Base-by-base conservation (phyloP, 2,888 invertebrate genomes). In the Amphimallon solstitiale region DNA sequence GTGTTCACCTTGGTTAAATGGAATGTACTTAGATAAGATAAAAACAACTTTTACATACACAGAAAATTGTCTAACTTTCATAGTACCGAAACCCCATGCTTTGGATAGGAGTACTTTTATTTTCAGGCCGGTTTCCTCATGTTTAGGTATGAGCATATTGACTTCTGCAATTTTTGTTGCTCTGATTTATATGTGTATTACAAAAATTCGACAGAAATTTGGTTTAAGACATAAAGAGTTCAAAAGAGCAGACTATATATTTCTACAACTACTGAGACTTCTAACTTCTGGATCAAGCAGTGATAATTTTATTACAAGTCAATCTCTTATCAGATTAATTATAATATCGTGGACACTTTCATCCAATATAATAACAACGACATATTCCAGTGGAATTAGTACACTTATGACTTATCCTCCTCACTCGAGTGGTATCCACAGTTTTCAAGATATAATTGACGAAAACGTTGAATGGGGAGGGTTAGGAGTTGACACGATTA, bases 381-480 rank as follows among this genome's bases (percentile, higher is more conserved):
- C 43, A 15, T 59, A 59, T n/a, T 59, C 56, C n/a, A 59, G 40
- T 3, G 56, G 56, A 23, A 43, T 59, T 7, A 59, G 43, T 34
- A 43, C 56, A 5, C 29, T 12, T 10, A 59, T 59, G 56, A 59
- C 56, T 2, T 59, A 59, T 9, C 56, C 56, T 14, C 56, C 56
- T 2, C 34, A 29, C 10, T 19, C 43, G 15, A 43, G 56, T 3
- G 56, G 56, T 15, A 4, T 43, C n/a, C 17, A 29, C 12, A 43
- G 15, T 9, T 29, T 59, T 4, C 29, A 43, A 43, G 56, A 59
- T 59, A 59, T 59, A 6, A 43, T 29, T 3, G 29, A 43, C 2
- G 7, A 23, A 29, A 45, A 43, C n/a, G 12, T 59, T 23, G 29
- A 59, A 12, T 59, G 56, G 56, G 56, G 56, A 0, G 56, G 56